phyloP scores from a whole-genome alignment of 2,113 vertebrate species.

The Paedocypris sp. region DNA sequence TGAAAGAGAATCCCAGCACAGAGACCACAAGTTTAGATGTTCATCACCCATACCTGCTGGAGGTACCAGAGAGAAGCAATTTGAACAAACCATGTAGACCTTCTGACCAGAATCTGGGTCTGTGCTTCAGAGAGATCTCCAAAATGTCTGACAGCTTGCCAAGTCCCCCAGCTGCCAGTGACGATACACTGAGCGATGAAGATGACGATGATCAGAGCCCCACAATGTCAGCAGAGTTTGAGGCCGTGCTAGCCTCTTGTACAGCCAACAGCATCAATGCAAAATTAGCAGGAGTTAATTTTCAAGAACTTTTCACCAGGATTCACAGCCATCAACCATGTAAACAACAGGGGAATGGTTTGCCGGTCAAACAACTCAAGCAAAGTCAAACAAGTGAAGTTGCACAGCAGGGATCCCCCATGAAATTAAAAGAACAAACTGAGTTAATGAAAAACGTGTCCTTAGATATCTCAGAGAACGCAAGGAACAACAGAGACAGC shows the following conservation, averaged over 20 bases:
- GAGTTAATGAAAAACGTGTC: slow-evolving; percentile 37
- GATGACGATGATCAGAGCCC: slow-evolving; percentile 34
- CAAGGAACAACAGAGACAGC: slow-evolving; percentile 62
- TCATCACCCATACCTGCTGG: slow-evolving; percentile 56
- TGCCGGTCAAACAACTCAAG: no score
- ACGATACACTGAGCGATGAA: slow-evolving; percentile 41
- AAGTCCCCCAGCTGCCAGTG: slow-evolving; percentile 46
- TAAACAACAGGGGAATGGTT: slow-evolving; percentile 14
- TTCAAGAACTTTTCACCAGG: slow-evolving; percentile 30
- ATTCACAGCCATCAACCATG: slow-evolving; percentile 24
- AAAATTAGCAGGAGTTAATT: slow-evolving; percentile 21
- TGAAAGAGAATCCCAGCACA: slow-evolving; percentile 34
- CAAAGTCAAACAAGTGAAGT: slow-evolving; percentile 4
- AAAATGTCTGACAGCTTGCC: slow-evolving; percentile 44
- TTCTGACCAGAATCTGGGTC: slow-evolving; percentile 49
- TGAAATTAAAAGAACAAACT: background rate
- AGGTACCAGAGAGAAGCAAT: slow-evolving; percentile 30
- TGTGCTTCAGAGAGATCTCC: slow-evolving; percentile 66
- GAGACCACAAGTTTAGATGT: slow-evolving; percentile 53
- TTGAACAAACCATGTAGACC: slow-evolving; percentile 24
- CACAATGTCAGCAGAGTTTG: slow-evolving; percentile 24
- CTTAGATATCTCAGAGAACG: slow-evolving; percentile 46
- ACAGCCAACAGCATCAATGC: slow-evolving; percentile 30
- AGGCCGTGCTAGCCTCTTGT: slow-evolving; percentile 19
- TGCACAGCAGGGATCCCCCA: background rate